Conservation (phyloP, 2,797 vertebrate species). For the Cuculus canorus region DNA sequence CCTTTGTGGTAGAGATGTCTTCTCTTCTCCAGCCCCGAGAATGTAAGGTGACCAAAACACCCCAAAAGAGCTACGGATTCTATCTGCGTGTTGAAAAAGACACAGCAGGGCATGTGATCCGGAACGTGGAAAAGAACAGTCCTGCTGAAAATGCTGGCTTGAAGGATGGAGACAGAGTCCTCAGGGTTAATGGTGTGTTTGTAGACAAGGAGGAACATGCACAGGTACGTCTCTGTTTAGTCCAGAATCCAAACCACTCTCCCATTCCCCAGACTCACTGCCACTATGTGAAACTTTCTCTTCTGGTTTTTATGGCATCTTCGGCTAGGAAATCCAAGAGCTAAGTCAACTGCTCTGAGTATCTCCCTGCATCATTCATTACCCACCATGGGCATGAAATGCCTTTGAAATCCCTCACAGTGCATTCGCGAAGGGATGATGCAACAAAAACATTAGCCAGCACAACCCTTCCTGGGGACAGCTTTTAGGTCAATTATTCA, state of each 20-base stretch:
- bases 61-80: slow-evolving; percentile 88
- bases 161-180: slow-evolving; percentile 91
- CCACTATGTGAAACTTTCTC: background rate
- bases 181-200: slow-evolving; percentile 87
- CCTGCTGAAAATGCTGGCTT: slow-evolving; percentile 89
- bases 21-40: slow-evolving; percentile 78
- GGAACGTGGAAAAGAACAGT: slow-evolving; percentile 84
- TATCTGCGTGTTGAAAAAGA: slow-evolving; percentile 87
- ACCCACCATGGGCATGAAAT: background rate
- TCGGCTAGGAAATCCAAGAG: background rate
- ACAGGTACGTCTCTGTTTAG: slow-evolving; percentile 75
- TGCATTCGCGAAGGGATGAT: background rate
- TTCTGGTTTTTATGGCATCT: background rate
- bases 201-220: slow-evolving; percentile 86
- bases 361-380: background rate
- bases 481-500: background rate
- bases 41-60: slow-evolving; percentile 84
- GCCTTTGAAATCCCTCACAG: background rate
- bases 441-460: background rate
- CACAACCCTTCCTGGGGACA: background rate
- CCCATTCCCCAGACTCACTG: background rate
- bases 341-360: background rate
- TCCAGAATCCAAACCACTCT: background rate
- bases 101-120: slow-evolving; percentile 88
- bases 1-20: slow-evolving; percentile 80